Base-by-base conservation (phyloP, 2,113 vertebrate genomes). In the Forbesichthys papilliferus region DNA sequence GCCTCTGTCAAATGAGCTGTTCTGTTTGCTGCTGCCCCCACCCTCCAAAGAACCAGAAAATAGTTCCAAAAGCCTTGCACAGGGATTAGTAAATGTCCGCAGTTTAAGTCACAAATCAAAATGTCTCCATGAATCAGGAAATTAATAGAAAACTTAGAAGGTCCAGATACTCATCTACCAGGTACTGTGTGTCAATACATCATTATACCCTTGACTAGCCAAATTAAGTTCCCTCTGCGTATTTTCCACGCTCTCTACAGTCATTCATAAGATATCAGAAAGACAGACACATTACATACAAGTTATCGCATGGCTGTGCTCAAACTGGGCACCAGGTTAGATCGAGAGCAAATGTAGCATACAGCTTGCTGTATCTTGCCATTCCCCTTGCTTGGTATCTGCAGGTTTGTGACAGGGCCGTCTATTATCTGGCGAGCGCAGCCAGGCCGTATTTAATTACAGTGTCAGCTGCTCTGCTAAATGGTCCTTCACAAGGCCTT, bases 391-490 rank as follows among this genome's bases (percentile, higher is more conserved):
- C 83, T 61, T 71, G 60, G 65, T 71, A 8, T 65, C 73, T 78
- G 78, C 80, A 75, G 61, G 78, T 75, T 16, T 13, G 11, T 48
- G 53, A 12, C 70, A 78, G 16, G 12, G 75, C 75, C 84, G 83
- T 68, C 13, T 74, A 87, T 89, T 85, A 89, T 77, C 81, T 86
- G 68, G 64, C 85, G 56, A 84, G 80, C 61, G 79, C 33, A 79
- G 46, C 63, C 64, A 80, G 75, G 48, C 65, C 27, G 53, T 82
- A 89, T 84, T 92, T 90, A 92, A 93, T 89, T 88, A 92, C 70
- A 64, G 66, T 79, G 75, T 75, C 65, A 88, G 84, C 82, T 71
- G 84, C 82, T 71, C 52, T 52, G 69, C 58, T 81, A 77, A 90
- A 87, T 68, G 27, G 68, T 88, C 73, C 84, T 83, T 78, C 74